Conservation (phyloP, 2,113 vertebrate species). For the Thymallus thymallus region DNA sequence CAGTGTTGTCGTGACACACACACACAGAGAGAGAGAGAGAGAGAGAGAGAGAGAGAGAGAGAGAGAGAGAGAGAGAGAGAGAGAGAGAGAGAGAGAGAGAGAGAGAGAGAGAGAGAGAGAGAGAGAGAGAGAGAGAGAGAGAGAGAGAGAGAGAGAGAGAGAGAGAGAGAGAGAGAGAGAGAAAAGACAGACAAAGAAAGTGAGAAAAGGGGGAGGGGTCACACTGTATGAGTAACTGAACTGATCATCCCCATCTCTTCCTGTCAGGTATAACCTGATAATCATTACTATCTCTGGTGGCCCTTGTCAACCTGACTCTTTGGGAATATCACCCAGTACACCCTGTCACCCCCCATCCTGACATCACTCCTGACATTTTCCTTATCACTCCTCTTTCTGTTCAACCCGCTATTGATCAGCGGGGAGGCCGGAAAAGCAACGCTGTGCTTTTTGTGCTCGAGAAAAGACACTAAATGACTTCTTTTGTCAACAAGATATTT, state of each 20-base stretch:
- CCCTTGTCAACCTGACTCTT: conserved; percentile 14
- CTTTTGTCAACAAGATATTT: conserved; percentile 54
- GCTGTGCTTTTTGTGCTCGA: conserved; percentile 11
- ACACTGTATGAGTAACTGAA: neutral
- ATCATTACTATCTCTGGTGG: neutral
- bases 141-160: neutral
- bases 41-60: neutral
- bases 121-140: neutral
- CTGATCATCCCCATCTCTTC: conserved; percentile 7
- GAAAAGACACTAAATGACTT: conserved; percentile 52
- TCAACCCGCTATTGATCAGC: conserved; percentile 31
- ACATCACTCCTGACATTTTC: conserved; percentile 36
- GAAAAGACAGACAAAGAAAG: too few species aligned
- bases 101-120: neutral
- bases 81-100: too few species aligned
- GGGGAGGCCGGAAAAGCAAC: conserved; percentile 15
- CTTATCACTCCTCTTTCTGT: conserved; percentile 46
- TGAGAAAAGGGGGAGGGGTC: too few species aligned
- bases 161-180: neutral
- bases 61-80: neutral
- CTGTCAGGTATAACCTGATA: too few species aligned
- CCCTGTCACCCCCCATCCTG: conserved; percentile 34
- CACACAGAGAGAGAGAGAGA: neutral
- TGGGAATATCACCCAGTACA: conserved; percentile 39
- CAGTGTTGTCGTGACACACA: neutral